Base-by-base conservation (phyloP, 2,797 vertebrate species). In the Limosa lapponica region DNA sequence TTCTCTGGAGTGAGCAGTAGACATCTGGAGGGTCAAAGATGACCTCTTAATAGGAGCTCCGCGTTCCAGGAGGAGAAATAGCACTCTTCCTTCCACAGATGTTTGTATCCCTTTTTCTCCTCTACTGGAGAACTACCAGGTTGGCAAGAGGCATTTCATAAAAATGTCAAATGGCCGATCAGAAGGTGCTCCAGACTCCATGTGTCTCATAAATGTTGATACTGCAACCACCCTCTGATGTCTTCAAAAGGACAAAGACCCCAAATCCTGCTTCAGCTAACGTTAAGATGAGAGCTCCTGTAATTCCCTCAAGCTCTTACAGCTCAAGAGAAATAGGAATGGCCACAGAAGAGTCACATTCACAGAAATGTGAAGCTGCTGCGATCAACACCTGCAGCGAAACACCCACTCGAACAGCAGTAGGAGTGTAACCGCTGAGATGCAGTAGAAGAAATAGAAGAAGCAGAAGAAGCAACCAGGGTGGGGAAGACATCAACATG, bases 381-480 rank as follows among this genome's bases (percentile, higher is more conserved):
- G 43, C 3, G 8, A 24, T 5, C 70, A 32, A 25, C 52, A 15
- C 24, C 62, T 52, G 55, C 55, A 34, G 28, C 43, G 23, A 54
- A 51, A 25, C 17, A 27, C 4, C 23, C 36, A 6, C 8, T 5
- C 14, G 22, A 64, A n/a, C 28, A 44, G 49, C 69, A n/a, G 27
- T 0, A 13, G 62, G 34, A 64, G 61, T 0, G 4, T 5, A 16
- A 32, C 13, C 59, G 30, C 37, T 3, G 4, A 51, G 67, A 25
- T 1, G 22, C 0, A 6, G 22, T 6, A 13, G n/a, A 25, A 46
- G 48, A 49, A 59, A 52, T 18, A 52, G 22, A 46, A 46, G 22
- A 46, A 27, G 14, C 49, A 51, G 28, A 52, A 46, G 54, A 32
- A 59, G 37, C 16, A 32, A 11, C 11, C 13, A 16, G 20, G 65